Base-by-base conservation (phyloP, 2,113 vertebrate genomes). In the Oceanites oceanicus region DNA sequence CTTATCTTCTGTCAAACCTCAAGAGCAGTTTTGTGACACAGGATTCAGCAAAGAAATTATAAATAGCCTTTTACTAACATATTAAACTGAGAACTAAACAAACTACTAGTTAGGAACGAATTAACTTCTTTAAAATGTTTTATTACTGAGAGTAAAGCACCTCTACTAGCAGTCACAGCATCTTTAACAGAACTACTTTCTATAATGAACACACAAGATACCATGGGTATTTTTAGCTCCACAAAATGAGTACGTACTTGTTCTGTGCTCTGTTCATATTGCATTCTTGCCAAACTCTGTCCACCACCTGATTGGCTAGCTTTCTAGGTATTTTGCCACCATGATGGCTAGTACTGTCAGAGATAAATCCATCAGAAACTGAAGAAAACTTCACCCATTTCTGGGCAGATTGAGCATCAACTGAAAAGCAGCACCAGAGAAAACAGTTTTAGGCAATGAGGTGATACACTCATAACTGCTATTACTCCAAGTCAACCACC, bases 271-370 rank as follows among this genome's bases (percentile, higher is more conserved):
- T 98, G 98, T 99, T 99, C 98, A 99, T 99, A 98, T 99, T 99
- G 98, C 99, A 99, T 98, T 99, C 99, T 97, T 99, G 99, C 99
- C 99, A 99, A 77, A 99, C 99, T 96, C 98, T 98, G 97, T 99
- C 99, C 97, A 99, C 99, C 97, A 99, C 98, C 75, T 99, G 99
- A 96, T 98, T 99, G 96, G 99, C 99, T 65, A 99, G 94, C 93
- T 98, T 98, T 55, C 99, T 98, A 55, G 99, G 99, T 96, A 99
- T 98, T 97, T 99, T 99, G 71, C 99, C 99, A 89, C 99, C 99
- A 14, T 99, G 99, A 96, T 99, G 99, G 94, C 99, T 99, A 79
- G 98, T 99, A 97, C 98, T 99, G 97, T 99, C 99, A 52, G 98
- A 98, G 89, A 97, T 99, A 97, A 99, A 99, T 86, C 98, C 98